Conservation (phyloP, 1,140 invertebrate species). For the Euwallacea similis region DNA sequence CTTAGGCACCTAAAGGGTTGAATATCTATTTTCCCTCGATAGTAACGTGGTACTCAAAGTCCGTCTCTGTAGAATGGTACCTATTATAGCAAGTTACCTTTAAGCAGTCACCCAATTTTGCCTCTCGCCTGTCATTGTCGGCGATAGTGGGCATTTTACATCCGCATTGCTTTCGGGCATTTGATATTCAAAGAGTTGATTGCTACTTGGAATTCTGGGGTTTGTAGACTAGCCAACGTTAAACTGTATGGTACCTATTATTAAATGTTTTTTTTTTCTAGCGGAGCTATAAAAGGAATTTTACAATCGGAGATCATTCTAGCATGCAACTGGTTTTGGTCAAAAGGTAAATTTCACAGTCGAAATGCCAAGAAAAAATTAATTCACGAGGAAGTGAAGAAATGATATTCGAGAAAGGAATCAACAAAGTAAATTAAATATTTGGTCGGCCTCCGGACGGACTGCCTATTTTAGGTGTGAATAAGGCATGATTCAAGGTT, state of each 20-base stretch:
- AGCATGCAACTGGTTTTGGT: not conserved
- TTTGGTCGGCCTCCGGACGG: conserved; percentile 26
- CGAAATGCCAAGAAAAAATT: not conserved
- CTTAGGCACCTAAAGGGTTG: not conserved
- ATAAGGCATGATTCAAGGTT: conserved; percentile 36
- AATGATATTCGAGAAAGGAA: conserved; percentile 22
- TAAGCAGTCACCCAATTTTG: conserved; percentile 32
- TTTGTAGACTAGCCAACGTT: too few species aligned
- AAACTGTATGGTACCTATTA: too few species aligned
- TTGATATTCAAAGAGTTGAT: too few species aligned
- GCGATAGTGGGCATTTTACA: conserved; percentile 3
- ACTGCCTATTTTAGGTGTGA: conserved; percentile 35
- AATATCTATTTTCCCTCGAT: too few species aligned
- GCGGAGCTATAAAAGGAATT: too few species aligned
- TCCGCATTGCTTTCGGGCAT: not conserved
- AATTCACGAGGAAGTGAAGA: conserved; percentile 22
- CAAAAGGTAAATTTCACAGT: not conserved
- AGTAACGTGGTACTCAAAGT: too few species aligned
- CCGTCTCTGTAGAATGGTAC: too few species aligned
- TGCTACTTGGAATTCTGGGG: too few species aligned
- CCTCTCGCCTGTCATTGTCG: conserved; percentile 16
- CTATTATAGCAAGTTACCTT: not conserved
- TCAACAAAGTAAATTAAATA: conserved; percentile 29
- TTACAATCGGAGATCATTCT: too few species aligned
- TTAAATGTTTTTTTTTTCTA: too few species aligned